Conservation (phyloP, 2,888 invertebrate species). For the Habroteleia sp. region DNA sequence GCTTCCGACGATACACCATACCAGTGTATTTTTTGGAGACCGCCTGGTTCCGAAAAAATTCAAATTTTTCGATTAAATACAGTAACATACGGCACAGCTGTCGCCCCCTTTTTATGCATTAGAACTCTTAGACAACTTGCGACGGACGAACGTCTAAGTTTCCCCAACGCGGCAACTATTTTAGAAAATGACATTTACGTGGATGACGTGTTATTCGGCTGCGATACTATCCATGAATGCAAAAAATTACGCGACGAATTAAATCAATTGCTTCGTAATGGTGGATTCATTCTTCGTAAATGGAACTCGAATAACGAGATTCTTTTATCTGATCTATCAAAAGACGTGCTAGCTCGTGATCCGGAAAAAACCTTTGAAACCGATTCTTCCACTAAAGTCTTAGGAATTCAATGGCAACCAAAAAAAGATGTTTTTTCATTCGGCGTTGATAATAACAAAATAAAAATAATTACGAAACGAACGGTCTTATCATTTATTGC, state of each 20-base stretch:
- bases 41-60: background rate
- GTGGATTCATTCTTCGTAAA: constrained; percentile 32
- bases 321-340: background rate
- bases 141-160: background rate
- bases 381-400: background rate
- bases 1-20: constrained; percentile 7
- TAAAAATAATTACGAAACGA: background rate
- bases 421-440: constrained; percentile 7
- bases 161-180: constrained; percentile 12
- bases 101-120: constrained; percentile 8
- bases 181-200: too few relatives aligned
- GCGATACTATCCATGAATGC: too few relatives aligned
- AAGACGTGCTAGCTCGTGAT: background rate
- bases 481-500: constrained; percentile 2
- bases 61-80: constrained; percentile 1
- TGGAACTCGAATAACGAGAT: constrained; percentile 15
- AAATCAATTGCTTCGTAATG: too few relatives aligned
- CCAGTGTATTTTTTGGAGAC: constrained; percentile 27
- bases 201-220: too few relatives aligned
- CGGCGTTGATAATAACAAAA: background rate
- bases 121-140: constrained; percentile 8
- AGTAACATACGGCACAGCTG: constrained; percentile 8
- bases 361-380: background rate
- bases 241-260: too few relatives aligned
- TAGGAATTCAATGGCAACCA: constrained; percentile 5